Evolutionary conservation across 2,888 invertebrate genomes (phyloP).

Genomic region (Alentia gelatinosa): DNA sequence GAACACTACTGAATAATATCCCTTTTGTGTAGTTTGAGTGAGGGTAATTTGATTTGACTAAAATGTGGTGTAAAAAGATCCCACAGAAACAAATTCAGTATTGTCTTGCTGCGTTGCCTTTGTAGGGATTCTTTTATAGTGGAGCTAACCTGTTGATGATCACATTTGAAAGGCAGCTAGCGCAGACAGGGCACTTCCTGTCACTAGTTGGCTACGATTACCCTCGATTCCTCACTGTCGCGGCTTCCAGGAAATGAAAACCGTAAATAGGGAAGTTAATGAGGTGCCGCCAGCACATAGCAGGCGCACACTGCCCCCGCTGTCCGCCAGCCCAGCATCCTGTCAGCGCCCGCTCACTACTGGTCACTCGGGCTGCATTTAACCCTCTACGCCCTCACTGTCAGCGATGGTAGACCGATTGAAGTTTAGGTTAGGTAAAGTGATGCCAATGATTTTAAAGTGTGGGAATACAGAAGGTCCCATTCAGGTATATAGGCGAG

Average conservation of each 20-base stretch:
- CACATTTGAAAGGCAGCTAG: not conserved
- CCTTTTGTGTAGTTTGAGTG: too few species aligned
- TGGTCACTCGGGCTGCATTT: too few species aligned
- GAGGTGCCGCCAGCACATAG: not conserved
- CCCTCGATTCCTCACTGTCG: not conserved
- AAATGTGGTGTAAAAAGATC: too few species aligned
- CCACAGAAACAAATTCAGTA: not conserved
- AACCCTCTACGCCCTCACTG: too few species aligned
- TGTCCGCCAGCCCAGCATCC: not conserved
- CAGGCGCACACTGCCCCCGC: not conserved
- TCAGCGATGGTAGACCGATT: too few species aligned
- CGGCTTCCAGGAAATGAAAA: constrained; percentile 38
- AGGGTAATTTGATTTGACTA: too few species aligned
- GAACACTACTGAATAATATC: too few species aligned
- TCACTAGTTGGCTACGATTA: not conserved
- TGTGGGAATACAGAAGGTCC: too few species aligned
- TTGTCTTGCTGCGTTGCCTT: not conserved
- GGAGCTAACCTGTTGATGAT: not conserved
- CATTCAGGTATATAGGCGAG: too few species aligned
- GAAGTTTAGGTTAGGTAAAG: too few species aligned
- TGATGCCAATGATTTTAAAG: too few species aligned
- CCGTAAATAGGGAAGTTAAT: not conserved
- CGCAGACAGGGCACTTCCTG: not conserved
- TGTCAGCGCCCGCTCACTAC: not conserved
- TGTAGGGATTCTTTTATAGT: not conserved